Evolutionary conservation across 2,888 invertebrate species (phyloP).

Genomic region (Nephrotoma guestfalica): DNA sequence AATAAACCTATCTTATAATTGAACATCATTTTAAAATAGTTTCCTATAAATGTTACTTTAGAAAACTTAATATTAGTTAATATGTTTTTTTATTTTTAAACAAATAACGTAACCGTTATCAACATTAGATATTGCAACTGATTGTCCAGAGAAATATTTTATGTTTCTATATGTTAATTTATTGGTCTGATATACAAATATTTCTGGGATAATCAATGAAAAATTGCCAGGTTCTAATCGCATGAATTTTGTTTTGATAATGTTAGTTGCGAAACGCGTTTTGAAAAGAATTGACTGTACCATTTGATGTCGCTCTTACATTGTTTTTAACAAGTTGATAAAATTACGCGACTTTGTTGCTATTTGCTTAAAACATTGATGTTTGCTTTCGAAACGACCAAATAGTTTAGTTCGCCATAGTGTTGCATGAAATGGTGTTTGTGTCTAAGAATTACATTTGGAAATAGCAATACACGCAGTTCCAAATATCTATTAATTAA

Average conservation of each 20-base stretch:
- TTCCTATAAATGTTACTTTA: neutral
- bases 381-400: no score
- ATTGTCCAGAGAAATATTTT: no score
- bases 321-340: neutral
- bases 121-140: neutral
- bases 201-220: no score
- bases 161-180: no score
- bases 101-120: neutral
- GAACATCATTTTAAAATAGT: neutral
- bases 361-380: no score
- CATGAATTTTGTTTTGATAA: neutral
- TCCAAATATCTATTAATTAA: constrained; percentile 5
- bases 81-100: neutral
- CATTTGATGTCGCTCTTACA: neutral
- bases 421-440: no score
- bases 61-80: neutral
- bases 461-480: constrained; percentile 8
- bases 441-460: no score
- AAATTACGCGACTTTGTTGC: no score
- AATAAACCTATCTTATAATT: neutral
- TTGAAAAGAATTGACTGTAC: neutral
- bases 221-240: no score
- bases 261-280: neutral
- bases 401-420: no score
- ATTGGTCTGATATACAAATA: no score